Evolutionary conservation across 1,140 invertebrate species (phyloP), one percentile per base, ranked within the genome.

Genomic region (Cyrtorhinus lividipennis): DNA sequence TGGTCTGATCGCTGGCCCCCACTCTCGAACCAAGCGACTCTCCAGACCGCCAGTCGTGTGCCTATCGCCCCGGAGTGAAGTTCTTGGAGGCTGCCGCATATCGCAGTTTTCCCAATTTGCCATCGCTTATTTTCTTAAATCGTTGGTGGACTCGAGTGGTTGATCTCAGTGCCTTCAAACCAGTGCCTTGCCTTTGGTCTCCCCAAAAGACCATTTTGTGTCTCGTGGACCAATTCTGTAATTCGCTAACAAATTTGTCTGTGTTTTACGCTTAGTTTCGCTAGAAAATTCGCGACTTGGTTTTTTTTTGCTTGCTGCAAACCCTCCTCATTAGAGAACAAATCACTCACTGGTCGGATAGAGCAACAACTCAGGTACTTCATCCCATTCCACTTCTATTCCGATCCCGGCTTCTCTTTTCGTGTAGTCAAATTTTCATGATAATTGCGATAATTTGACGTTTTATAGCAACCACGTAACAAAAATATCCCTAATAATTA

Each of bases 11-110:
- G n/a, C n/a, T n/a, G 30, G 30, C 5, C 30, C 15, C 30, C 30
- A 5, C 30, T 38, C 30, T 38, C 30, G 5, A 38, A 15, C 30
- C 5, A 5, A 8, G 30, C 15, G 15, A 5, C 30, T 38, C 30
- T 5, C 15, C 12, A 53, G 48, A 53, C 48, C 48, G 48, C 48
- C 48, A 53, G 48, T 53, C 48, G 48, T 53, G 48, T 53, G 48
- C 48, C 48, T 53, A 22, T 53, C 48, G 48, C 20, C 48, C 20
- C 48, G 48, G 48, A 53, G 48, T 53, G 48, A 53, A 22, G 12
- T 22, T 15, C 12, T 53, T 22, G n/a, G n/a, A n/a, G n/a, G 48
- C 48, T 53, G 48, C 48, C 5, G 48, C 20, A n/a, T n/a, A n/a
- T n/a, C 48, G 48, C 48, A 53, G 48, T 53, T 53, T 20, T 53